phyloP scores from a whole-genome alignment of 2,888 invertebrate genomes.

The Phytoseiulus persimilis region DNA sequence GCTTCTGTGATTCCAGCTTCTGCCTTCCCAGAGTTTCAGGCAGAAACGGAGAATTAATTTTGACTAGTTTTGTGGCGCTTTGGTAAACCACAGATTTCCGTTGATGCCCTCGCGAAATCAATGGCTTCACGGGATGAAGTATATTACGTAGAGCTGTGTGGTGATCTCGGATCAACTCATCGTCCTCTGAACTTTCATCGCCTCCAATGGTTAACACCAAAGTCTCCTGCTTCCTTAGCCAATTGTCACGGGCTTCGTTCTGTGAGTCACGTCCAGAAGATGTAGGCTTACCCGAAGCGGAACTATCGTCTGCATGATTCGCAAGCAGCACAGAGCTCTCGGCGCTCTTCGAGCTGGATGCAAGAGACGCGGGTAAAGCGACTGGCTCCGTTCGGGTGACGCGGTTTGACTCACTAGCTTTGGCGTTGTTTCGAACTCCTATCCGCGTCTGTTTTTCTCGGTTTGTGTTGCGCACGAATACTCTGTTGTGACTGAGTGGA shows the following conservation, averaged over 20 bases:
- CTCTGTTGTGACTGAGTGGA: background rate
- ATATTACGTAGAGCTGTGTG: background rate
- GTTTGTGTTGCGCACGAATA: background rate
- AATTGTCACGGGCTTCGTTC: background rate
- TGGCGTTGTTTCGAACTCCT: background rate
- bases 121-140: conserved; percentile 9
- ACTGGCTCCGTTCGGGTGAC: background rate
- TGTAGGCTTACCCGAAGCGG: too few relatives aligned
- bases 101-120: background rate
- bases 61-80: conserved; percentile 20
- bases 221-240: background rate
- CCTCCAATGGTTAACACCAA: background rate
- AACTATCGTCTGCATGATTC: background rate
- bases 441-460: background rate
- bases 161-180: background rate
- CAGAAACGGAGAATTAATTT: background rate
- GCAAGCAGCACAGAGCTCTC: background rate
- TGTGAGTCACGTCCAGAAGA: background rate
- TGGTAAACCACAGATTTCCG: background rate
- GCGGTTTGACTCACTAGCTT: background rate
- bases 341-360: background rate
- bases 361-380: background rate
- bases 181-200: background rate
- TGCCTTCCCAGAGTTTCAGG: background rate
- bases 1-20: background rate